These are phyloP conservation scores for Tarsius wallacei DNA, from an alignment of 2,797 vertebrate genomes.

Conservation along the genomic window DNA sequence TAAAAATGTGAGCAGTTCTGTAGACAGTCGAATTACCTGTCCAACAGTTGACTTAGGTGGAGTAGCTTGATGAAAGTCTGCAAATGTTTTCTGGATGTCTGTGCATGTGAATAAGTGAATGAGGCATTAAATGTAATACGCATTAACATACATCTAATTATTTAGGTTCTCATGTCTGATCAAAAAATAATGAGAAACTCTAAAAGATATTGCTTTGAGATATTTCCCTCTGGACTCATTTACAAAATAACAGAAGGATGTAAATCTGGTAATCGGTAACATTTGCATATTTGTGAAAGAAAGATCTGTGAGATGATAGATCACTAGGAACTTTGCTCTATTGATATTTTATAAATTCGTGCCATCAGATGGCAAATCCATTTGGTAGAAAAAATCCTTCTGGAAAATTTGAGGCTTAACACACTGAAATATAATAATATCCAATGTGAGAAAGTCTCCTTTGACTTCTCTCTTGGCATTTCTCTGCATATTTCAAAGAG, in stretches of 20 bases:
- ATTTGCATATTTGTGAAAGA: conserved; percentile 73
- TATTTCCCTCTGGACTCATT: conserved; percentile 72
- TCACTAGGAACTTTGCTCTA: neutral
- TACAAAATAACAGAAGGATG: conserved; percentile 64
- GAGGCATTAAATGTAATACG: conserved; percentile 44
- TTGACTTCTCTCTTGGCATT: neutral
- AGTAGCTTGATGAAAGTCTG: neutral
- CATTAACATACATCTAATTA: conserved; percentile 69
- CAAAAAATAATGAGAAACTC: conserved; percentile 75
- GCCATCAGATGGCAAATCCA: neutral
- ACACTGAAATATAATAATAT: neutral
- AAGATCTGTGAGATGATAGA: conserved; percentile 38
- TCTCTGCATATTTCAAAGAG: neutral
- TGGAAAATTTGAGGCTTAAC: neutral
- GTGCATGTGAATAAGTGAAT: neutral
- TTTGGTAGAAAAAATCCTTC: neutral
- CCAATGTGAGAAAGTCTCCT: neutral
- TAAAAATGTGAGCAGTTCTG: neutral
- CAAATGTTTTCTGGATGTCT: neutral
- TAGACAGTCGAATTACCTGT: neutral
- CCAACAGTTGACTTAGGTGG: neutral
- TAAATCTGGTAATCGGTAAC: conserved; percentile 68
- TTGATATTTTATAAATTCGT: conserved; percentile 59
- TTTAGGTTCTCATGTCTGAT: conserved; percentile 68
- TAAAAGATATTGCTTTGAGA: conserved; percentile 67